A percentile compares a stretch with the other conserved stretches of the same genome.
These are phyloP conservation scores for Eulemur rubriventer DNA, from an alignment of 2,797 vertebrate species.

Conservation along the genomic window DNA sequence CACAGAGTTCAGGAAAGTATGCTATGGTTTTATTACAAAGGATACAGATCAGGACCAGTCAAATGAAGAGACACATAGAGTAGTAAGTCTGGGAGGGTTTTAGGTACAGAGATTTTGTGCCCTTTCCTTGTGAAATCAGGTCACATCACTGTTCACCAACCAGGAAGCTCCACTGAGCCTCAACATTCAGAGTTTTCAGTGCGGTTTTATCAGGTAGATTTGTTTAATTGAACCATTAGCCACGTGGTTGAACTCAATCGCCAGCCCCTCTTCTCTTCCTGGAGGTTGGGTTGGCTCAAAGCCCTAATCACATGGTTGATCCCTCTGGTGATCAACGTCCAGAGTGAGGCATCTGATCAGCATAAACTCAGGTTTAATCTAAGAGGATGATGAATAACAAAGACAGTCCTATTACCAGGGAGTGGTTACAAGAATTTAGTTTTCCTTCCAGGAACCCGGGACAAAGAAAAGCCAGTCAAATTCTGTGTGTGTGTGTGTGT, in stretches of 20 bases:
- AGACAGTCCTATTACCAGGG: not conserved
- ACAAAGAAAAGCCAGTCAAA: not conserved
- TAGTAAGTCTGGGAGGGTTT: not conserved
- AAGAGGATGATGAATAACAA: not conserved
- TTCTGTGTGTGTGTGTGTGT: not conserved
- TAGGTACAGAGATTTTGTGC: rapidly evolving
- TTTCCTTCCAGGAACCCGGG: not conserved
- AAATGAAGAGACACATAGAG: not conserved
- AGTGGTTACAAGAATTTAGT: not conserved
- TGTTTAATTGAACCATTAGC: not conserved
- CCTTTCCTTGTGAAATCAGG: no score
- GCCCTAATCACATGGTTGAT: not conserved
- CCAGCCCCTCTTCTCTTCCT: not conserved
- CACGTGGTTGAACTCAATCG: not conserved
- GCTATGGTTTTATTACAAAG: not conserved
- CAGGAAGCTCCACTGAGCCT: not conserved
- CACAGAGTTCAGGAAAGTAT: no score
- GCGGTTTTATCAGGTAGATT: not conserved
- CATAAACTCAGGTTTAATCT: not conserved
- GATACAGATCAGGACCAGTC: not conserved
- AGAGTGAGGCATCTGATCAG: not conserved
- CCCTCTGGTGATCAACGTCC: not conserved
- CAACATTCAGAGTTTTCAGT: not conserved
- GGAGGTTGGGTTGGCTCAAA: not conserved
- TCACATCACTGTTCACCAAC: not conserved